Conservation (phyloP, 2,797 vertebrate species). For the Limosa lapponica region DNA sequence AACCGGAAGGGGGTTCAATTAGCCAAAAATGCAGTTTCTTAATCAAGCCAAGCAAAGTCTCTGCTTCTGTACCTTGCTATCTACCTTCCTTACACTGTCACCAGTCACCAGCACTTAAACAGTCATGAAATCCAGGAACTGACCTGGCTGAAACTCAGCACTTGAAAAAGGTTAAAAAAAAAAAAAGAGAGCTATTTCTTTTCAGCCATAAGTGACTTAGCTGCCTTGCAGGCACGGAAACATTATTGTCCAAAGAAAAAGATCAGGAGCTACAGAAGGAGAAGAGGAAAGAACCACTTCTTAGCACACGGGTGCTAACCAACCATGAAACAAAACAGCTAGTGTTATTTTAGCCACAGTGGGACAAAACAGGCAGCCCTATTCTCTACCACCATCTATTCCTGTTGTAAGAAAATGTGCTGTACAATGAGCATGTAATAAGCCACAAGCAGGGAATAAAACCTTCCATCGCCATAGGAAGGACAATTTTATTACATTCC, state of each 20-base stretch:
- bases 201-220: neutral
- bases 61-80: neutral
- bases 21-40: neutral
- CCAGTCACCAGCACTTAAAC: neutral
- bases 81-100: neutral
- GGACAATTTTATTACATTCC: neutral
- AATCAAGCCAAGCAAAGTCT: neutral
- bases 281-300: neutral
- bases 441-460: neutral
- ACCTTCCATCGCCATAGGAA: neutral
- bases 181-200: rapidly evolving
- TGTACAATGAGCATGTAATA: neutral
- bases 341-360: neutral
- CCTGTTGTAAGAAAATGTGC: neutral
- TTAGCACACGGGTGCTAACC: neutral
- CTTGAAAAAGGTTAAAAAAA: neutral
- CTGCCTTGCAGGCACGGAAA: neutral
- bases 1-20: neutral
- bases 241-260: neutral
- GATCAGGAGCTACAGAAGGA: neutral
- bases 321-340: neutral
- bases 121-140: neutral
- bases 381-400: neutral
- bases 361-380: neutral
- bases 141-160: neutral